Conservation (phyloP, 2,888 invertebrate species). For the Ochropacha duplaris region DNA sequence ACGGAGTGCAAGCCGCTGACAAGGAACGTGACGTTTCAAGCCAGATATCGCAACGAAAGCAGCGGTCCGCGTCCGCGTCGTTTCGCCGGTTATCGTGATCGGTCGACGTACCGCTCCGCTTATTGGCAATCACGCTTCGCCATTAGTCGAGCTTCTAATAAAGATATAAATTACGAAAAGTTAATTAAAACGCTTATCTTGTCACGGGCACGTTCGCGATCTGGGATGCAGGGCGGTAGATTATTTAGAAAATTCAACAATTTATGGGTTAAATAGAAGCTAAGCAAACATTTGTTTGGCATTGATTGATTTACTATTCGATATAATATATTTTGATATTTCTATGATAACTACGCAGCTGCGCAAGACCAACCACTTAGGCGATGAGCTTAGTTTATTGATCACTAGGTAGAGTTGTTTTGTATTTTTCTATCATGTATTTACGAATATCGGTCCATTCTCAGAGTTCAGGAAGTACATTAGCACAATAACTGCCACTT, state of each 20-base stretch:
- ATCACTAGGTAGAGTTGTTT: not conserved
- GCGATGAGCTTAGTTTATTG: not conserved
- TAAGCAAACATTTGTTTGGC: constrained; percentile 42
- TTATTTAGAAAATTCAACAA: constrained; percentile 66
- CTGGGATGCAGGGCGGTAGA: constrained; percentile 35
- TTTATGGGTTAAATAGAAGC: constrained; percentile 60
- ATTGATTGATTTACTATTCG: constrained; percentile 49
- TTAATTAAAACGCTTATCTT: constrained; percentile 78
- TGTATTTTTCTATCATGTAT: not conserved
- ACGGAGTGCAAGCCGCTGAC: constrained; percentile 37
- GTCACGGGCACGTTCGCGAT: constrained; percentile 43
- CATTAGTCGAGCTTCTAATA: constrained; percentile 69
- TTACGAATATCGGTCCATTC: constrained; percentile 10
- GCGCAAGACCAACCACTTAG: not conserved
- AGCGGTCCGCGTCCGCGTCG: constrained; percentile 20
- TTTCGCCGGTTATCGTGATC: constrained; percentile 59
- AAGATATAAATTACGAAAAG: constrained; percentile 80
- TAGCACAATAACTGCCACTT: constrained; percentile 56
- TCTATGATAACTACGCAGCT: not conserved
- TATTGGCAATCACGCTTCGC: constrained; percentile 67
- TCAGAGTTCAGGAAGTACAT: constrained; percentile 50
- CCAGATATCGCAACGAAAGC: constrained; percentile 49
- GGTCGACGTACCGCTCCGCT: constrained; percentile 39
- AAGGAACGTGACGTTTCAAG: constrained; percentile 45
- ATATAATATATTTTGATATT: constrained; percentile 7